Base-by-base conservation (phyloP, 2,113 vertebrate species). In the Atrichornis clamosus region DNA sequence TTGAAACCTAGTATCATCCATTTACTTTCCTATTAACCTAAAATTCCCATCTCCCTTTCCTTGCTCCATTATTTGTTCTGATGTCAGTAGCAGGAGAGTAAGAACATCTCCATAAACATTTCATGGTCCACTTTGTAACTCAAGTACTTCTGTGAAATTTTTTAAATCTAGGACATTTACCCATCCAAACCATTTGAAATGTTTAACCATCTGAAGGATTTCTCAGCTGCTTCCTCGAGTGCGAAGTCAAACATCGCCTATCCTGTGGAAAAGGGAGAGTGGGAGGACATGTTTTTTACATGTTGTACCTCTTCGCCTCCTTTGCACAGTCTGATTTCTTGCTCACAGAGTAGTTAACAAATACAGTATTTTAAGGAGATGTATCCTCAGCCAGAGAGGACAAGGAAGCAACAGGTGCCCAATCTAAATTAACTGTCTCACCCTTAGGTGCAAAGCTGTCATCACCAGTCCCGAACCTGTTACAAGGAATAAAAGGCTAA, bases 261-360 rank as follows among this genome's bases (percentile, higher is more conserved):
- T 93, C 87, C 90, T 91, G 87, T 3, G 5, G 81, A 53, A 93
- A 35, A 94, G 77, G 69, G 69, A 94, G 94, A 95, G 96, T 96
- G 96, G 95, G 95, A 95, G 95, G 94, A 97, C 94, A 93, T 95
- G 93, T 96, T 96, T 97, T 90, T 97, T 68, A 76, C 87, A 82
- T 95, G 93, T 96, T 97, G 91, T 96, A 82, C 95, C 95, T 95
- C 94, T 85, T 96, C 13, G 17, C 95, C 91, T 96, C 95, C 93
- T 89, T 95, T 96, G 95, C 95, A 89, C 72, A 89, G 93, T 79
- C 96, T 95, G 91, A 95, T 92, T 95, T 82, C 91, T 82, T 79
- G 80, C 65, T 89, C 44, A 3, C 0, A 0, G 89, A 37, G 84
- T 49, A 72, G 69, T 39, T 74, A 95, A 64, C 1, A 0, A 82